Evolutionary conservation across 2,888 invertebrate genomes (phyloP), one percentile per base, ranked within the genome.

Genomic region (Keiferia lycopersicella): DNA sequence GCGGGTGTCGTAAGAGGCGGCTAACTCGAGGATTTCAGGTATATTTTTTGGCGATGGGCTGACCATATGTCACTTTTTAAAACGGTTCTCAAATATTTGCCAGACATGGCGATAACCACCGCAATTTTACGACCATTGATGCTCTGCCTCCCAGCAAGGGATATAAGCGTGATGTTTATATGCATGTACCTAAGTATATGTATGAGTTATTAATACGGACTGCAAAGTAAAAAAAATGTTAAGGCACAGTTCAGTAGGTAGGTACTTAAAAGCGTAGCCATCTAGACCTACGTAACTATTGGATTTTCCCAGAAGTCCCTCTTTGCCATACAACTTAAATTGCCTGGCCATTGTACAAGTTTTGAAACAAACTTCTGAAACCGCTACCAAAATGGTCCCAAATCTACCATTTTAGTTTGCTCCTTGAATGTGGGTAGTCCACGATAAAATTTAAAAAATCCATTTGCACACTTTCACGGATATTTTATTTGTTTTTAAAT

Each of bases 331-430:
- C 71, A 82, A 83, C 77, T 84, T 81, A 80, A 80, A 85, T 83
- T 83, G 81, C 72, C 71, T 71, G 79, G 77, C 75, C 76, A 74
- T 76, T 69, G 75, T 67, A 61, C 75, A 86, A 84, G 79, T 84
- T 82, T 78, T 74, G 74, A 75, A 76, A 79, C 81, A 74, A 80
- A 80, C 80, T 83, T 78, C 69, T 63, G 71, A 77, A 77, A 74
- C 73, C 77, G 76, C 75, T 75, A 76, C 76, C 76, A 78, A 75
- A 80, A 80, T 69, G 75, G 73, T 71, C 66, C 73, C 73, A 74
- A 75, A 77, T 80, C 72, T 71, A 68, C 71, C 76, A 78, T 79
- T 75, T 76, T 76, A 71, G 72, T 71, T 77, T 68, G 69, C 72
- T 73, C 71, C 76, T 73, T 71, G 68, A 67, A 71, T 62, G 38